phyloP scores from a whole-genome alignment of 2,888 invertebrate genomes.

The Ophion obscuratus region DNA sequence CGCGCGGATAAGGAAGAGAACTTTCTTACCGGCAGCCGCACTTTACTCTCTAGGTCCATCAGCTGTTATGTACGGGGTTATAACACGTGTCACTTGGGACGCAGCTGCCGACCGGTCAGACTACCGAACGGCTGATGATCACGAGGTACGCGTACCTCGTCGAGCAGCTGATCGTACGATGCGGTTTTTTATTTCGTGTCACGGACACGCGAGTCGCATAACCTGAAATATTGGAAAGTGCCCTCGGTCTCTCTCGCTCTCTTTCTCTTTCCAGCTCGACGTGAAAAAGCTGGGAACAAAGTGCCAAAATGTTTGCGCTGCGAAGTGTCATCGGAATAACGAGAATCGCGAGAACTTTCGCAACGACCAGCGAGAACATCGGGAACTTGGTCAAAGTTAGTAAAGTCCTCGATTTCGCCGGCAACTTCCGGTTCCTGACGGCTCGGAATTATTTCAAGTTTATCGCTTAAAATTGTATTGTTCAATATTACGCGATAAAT shows the following conservation, averaged over 20 bases:
- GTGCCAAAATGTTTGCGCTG: constrained; percentile 69
- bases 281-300: not conserved
- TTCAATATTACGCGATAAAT: not conserved
- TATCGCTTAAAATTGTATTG: not conserved
- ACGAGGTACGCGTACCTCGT: not conserved
- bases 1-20: not conserved
- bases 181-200: not conserved
- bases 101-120: too few relatives aligned
- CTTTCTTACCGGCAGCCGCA: not conserved
- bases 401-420: not conserved
- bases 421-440: not conserved
- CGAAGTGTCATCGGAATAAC: constrained; percentile 56
- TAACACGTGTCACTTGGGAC: not conserved
- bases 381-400: constrained; percentile 77
- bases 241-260: not conserved
- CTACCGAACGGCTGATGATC: constrained; percentile 47
- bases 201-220: constrained; percentile 26
- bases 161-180: not conserved
- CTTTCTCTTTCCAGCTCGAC: not conserved
- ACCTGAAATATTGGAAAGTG: constrained; percentile 21
- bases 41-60: not conserved
- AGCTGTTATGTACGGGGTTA: constrained; percentile 3
- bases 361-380: constrained; percentile 74
- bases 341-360: constrained; percentile 67
- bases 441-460: not conserved